phyloP scores from a whole-genome alignment of 1,140 invertebrate species.

The Spodoptera litura region DNA sequence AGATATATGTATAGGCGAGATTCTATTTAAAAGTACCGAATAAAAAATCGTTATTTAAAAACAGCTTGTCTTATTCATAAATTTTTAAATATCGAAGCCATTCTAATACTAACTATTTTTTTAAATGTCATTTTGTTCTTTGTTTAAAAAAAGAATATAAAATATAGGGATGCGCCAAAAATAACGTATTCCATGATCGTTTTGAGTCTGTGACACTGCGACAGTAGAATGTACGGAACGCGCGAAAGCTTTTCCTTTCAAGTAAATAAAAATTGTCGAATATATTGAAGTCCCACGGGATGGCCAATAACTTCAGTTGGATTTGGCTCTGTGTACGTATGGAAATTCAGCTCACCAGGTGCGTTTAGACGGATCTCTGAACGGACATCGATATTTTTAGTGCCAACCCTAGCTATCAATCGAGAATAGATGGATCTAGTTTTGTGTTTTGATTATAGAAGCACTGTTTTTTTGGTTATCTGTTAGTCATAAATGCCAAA shows the following conservation, averaged over 20 bases:
- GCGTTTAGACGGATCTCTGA: constrained; percentile 47
- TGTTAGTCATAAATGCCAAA: neutral
- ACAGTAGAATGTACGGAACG: constrained; percentile 57
- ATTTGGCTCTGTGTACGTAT: constrained; percentile 69
- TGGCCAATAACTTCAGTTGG: constrained; percentile 71
- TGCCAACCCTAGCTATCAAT: constrained; percentile 37
- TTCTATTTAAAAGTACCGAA: neutral
- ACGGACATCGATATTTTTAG: constrained; percentile 55
- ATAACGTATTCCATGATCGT: constrained; percentile 69
- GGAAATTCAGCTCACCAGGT: constrained; percentile 59
- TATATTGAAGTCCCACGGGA: constrained; percentile 75
- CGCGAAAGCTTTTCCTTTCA: constrained; percentile 66
- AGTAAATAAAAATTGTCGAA: constrained; percentile 80
- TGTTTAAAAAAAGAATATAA: constrained; percentile 38
- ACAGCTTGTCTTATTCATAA: neutral
- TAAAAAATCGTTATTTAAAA: neutral
- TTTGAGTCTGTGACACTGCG: constrained; percentile 48
- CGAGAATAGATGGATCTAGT: constrained; percentile 3
- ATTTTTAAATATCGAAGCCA: neutral
- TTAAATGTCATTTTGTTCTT: constrained; percentile 10
- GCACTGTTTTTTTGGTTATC: neutral
- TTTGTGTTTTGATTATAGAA: constrained; percentile 20
- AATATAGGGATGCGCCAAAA: constrained; percentile 49
- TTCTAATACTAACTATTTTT: neutral
- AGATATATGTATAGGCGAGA: too few species aligned